Conservation (phyloP, 1,140 invertebrate genomes). For the Pseudomyrmex pallidus region DNA sequence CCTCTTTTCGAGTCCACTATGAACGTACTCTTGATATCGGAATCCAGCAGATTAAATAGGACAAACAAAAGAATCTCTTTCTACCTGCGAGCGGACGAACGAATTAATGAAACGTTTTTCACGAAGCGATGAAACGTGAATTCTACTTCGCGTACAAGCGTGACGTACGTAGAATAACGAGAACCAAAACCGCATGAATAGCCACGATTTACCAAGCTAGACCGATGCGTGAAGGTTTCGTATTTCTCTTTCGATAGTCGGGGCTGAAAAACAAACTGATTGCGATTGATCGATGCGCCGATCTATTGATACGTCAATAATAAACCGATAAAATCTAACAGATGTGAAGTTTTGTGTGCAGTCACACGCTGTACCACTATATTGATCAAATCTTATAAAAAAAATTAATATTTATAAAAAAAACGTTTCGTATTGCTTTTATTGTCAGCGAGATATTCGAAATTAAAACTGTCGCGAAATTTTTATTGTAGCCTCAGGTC, state of each 20-base stretch:
- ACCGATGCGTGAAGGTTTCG: not conserved
- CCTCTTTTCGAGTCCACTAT: slow-evolving; percentile 31
- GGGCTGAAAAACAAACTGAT: slow-evolving; percentile 1
- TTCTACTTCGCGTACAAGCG: not conserved
- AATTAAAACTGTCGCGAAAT: slow-evolving; percentile 27
- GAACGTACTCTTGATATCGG: slow-evolving; percentile 38
- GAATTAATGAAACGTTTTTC: slow-evolving; percentile 52
- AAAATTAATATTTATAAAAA: slow-evolving; percentile 17
- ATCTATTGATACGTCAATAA: slow-evolving; percentile 3
- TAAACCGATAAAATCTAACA: not conserved
- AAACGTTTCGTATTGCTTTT: not conserved
- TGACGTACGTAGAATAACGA: slow-evolving; percentile 36
- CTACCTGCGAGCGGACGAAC: slow-evolving; percentile 16
- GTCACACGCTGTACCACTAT: not conserved
- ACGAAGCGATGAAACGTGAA: slow-evolving; percentile 48
- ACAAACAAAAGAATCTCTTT: slow-evolving; percentile 56
- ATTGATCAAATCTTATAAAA: not conserved
- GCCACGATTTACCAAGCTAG: slow-evolving; percentile 1
- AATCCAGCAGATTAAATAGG: slow-evolving; percentile 51
- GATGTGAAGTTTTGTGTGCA: not conserved
- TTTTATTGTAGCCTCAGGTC: not conserved
- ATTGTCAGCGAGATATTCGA: not conserved
- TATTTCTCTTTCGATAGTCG: slow-evolving; percentile 23
- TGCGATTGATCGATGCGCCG: not conserved
- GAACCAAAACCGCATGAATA: slow-evolving; percentile 16